Evolutionary conservation across 2,797 vertebrate species (phyloP).

Genomic region (Enoplosus armatus): DNA sequence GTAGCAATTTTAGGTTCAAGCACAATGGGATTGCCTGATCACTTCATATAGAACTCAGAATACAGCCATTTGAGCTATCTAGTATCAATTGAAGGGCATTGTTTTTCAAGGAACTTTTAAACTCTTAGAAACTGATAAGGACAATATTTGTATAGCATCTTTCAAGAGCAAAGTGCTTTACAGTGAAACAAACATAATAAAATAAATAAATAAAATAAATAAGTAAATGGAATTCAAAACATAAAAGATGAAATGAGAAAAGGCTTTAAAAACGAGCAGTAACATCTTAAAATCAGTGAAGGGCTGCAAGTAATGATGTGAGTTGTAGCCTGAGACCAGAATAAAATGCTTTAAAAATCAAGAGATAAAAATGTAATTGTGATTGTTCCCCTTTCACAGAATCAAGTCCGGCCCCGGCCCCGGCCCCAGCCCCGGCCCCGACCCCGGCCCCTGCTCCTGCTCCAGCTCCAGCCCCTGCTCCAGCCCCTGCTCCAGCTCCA

Average conservation of each 20-base stretch:
- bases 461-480: neutral
- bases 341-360: neutral
- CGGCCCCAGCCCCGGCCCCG: rapidly evolving
- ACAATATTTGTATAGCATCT: neutral
- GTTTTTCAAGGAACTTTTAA: no score
- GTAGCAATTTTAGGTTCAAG: neutral
- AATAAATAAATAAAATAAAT: neutral
- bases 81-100: no score
- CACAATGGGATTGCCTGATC: neutral
- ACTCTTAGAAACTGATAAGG: no score
- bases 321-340: neutral
- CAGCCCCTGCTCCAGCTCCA: neutral
- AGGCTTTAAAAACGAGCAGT: neutral
- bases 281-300: neutral
- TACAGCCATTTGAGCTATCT: no score
- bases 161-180: neutral
- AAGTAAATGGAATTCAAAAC: neutral
- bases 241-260: neutral
- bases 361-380: neutral
- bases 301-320: neutral
- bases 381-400: neutral
- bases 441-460: neutral
- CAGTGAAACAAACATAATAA: neutral
- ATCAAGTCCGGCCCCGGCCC: neutral
- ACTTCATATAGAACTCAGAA: neutral